Evolutionary conservation across 2,888 invertebrate species (phyloP), one percentile per base, ranked within the genome.

Genomic region (Drosophila engyochracea): DNA sequence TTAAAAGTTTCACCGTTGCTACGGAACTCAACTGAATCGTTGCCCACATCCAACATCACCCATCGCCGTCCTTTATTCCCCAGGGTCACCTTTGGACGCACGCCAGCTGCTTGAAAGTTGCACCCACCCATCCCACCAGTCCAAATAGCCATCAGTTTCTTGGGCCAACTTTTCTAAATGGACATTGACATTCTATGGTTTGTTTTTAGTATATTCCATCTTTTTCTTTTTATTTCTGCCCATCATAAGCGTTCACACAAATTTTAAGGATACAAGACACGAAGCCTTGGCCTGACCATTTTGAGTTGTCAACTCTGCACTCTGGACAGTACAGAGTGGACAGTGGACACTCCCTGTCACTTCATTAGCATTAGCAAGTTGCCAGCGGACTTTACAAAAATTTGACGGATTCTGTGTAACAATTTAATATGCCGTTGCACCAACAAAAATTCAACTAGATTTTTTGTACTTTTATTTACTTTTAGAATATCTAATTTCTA

Each of bases 21-120:
- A 19, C 52, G 61, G 19, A 65, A 62, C 65, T 58, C 51, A n/a
- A 55, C 70, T 44, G 66, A 41, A 63, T 44, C 63, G 66, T 12
- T 19, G 31, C 22, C 25, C 51, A 25, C 41, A 31, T 25, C 2
- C 47, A 16, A 47, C 1, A 16, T 10, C 28, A 4, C 31, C 33
- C 22, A 30, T 22, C 16, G 31, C 6, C n/a, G 3, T 6, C 7
- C 30, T 6, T 4, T 10, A 30, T 22, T 49, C 49, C 49, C 62
- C 41, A 41, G 57, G 54, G 62, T 55, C 58, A 66, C 66, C 77
- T 74, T 73, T 70, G 64, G 63, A 68, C 67, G 55, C 31, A 68
- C 78, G 76, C 71, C 87, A 87, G 89, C 86, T 87, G 89, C 85
- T 78, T 75, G 71, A 82, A 89, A 83, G 64, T 79, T 82, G 53